Evolutionary conservation across 2,888 invertebrate species (phyloP).

Genomic region (Stenurella melanura): DNA sequence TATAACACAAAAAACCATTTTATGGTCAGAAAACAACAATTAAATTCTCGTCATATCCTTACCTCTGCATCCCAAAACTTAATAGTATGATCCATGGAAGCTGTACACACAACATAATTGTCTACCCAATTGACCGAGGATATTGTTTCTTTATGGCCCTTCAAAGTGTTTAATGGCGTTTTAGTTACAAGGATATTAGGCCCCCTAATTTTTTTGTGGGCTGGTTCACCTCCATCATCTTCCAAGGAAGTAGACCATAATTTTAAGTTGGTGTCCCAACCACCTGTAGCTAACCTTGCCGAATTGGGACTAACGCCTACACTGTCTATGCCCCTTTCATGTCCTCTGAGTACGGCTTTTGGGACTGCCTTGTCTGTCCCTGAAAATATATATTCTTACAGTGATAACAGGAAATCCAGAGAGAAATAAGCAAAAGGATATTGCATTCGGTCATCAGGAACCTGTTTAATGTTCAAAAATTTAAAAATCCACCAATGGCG

Average conservation of each 20-base stretch:
- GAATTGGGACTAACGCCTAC: conserved; percentile 84
- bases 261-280: conserved; percentile 94
- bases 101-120: conserved; percentile 84
- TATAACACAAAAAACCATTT: no score
- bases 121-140: conserved; percentile 91
- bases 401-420: not conserved
- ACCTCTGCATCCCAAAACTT: conserved; percentile 93
- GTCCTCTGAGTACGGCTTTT: conserved; percentile 89
- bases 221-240: conserved; percentile 66
- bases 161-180: conserved; percentile 89
- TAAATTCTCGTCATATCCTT: conserved; percentile 38
- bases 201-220: conserved; percentile 65
- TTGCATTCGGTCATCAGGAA: no score
- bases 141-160: conserved; percentile 94
- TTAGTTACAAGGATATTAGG: conserved; percentile 68
- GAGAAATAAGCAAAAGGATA: no score
- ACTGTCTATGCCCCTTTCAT: conserved; percentile 94
- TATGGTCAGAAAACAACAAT: no score
- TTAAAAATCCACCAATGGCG: no score
- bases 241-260: conserved; percentile 85
- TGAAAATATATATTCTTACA: conserved; percentile 77
- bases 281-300: conserved; percentile 85
- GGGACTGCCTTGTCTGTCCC: conserved; percentile 84
- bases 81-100: conserved; percentile 97
- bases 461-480: no score